These are phyloP conservation scores for Ichneumon xanthorius DNA, from an alignment of 2,888 invertebrate species.

Conservation along the genomic window DNA sequence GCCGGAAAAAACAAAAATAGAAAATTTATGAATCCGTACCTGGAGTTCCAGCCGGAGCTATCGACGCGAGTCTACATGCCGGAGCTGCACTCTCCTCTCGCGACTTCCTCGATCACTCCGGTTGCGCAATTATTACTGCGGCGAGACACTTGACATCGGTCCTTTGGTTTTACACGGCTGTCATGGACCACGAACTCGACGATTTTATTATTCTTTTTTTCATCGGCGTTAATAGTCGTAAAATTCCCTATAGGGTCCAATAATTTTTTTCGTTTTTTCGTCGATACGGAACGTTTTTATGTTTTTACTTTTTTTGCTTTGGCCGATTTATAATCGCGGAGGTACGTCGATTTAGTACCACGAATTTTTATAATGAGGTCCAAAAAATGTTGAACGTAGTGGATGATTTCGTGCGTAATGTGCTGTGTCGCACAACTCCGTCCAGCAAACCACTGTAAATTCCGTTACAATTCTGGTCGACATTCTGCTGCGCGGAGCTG, in stretches of 20 bases:
- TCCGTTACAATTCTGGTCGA: conserved; percentile 17
- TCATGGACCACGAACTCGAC: not conserved
- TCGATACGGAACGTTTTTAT: not conserved
- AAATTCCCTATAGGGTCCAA: not conserved
- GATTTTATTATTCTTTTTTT: conserved; percentile 6
- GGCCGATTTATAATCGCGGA: not conserved
- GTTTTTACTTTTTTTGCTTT: not conserved
- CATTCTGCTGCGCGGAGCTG: not conserved
- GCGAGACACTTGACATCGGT: conserved; percentile 18
- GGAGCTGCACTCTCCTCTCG: not conserved
- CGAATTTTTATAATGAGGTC: not conserved
- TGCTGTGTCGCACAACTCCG: not conserved
- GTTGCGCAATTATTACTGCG: not conserved
- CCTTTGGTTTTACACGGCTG: conserved; percentile 3
- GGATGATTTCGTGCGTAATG: not conserved
- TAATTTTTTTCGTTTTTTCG: not conserved
- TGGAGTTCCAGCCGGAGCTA: conserved; percentile 29
- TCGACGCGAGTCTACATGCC: conserved; percentile 37
- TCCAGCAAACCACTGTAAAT: conserved; percentile 14
- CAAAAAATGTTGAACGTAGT: not conserved
- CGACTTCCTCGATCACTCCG: conserved; percentile 23
- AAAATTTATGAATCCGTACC: conserved; percentile 15
- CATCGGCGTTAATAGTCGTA: not conserved
- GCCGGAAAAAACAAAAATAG: not conserved
- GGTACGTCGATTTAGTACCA: not conserved